A percentile compares a stretch with the other conserved stretches of the same genome.
Conservation (phyloP, 2,888 invertebrate genomes). For the Pollenia angustigena region DNA sequence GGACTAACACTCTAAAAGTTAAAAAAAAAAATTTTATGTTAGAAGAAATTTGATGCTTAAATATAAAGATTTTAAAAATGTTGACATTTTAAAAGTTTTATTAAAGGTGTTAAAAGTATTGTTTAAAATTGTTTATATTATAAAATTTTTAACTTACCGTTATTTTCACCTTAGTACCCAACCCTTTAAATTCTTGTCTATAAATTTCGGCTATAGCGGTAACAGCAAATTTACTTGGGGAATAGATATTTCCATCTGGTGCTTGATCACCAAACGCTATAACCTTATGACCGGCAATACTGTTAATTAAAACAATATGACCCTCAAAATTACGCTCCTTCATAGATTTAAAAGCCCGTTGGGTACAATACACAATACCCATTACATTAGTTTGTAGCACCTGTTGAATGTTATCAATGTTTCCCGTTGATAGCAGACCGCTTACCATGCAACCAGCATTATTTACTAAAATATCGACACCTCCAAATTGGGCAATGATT, state of each 20-base stretch:
- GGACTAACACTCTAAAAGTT: slow-evolving; percentile 55
- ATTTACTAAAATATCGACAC: slow-evolving; percentile 85
- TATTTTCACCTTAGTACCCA: slow-evolving; percentile 75
- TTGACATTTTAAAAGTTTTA: slow-evolving; percentile 13
- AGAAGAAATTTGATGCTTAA: not conserved
- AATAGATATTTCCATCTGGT: slow-evolving; percentile 74
- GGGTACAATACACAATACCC: slow-evolving; percentile 83
- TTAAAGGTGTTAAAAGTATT: no score
- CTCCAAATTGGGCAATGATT: slow-evolving; percentile 84
- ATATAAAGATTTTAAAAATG: not conserved
- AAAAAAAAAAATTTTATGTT: not conserved
- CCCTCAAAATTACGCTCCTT: slow-evolving; percentile 80
- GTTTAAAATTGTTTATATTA: not conserved
- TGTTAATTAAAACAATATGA: slow-evolving; percentile 84
- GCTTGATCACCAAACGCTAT: not conserved
- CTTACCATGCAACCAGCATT: slow-evolving; percentile 82
- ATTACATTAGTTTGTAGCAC: slow-evolving; percentile 81
- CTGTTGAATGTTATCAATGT: slow-evolving; percentile 79
- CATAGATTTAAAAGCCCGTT: slow-evolving; percentile 84
- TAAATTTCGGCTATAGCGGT: slow-evolving; percentile 79
- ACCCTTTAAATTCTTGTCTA: slow-evolving; percentile 78
- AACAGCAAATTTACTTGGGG: slow-evolving; percentile 79
- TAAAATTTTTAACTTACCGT: slow-evolving; percentile 70
- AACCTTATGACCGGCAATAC: slow-evolving; percentile 74
- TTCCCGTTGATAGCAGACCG: slow-evolving; percentile 53